phyloP scores from a whole-genome alignment of 2,888 invertebrate species.

The Petrolisthes cinctipes region DNA sequence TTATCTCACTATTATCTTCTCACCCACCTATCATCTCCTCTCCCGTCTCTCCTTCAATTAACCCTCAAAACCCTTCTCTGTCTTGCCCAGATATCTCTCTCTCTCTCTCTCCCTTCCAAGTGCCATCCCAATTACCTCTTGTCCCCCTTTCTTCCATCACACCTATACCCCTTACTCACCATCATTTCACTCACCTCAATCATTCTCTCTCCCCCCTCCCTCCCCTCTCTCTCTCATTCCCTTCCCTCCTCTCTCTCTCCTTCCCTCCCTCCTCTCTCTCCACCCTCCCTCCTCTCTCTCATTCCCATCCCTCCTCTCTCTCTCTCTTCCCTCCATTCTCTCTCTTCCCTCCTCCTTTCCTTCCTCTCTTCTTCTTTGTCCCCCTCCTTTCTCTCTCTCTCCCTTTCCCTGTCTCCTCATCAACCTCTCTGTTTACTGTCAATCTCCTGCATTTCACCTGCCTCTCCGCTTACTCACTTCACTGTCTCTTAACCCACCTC shows the following conservation, averaged over 20 bases:
- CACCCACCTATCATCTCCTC: not conserved
- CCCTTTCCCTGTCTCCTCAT: not conserved
- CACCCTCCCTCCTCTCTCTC: not conserved
- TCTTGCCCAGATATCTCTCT: not conserved
- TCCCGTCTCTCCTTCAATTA: not conserved
- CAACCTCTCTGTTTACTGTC: no score
- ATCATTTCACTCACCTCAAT: not conserved
- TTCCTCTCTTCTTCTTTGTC: not conserved
- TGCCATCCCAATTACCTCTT: not conserved
- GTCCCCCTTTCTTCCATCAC: not conserved
- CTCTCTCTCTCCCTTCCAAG: not conserved
- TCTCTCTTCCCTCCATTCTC: not conserved
- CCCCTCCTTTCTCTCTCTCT: not conserved
- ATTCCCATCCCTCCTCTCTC: not conserved
- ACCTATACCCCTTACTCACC: not conserved
- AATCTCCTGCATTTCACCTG: no score
- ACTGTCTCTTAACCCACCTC: no score
- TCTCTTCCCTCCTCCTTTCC: not conserved
- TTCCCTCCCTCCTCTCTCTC: not conserved
- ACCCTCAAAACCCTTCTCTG: not conserved
- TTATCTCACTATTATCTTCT: not conserved
- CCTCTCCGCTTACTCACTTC: no score
- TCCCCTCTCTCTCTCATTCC: not conserved
- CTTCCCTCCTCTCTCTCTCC: not conserved
- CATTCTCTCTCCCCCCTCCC: not conserved